A percentile compares a stretch with the other conserved stretches of the same genome.
Evolutionary conservation across 2,113 vertebrate genomes (phyloP).

Genomic region (Oryzias woworae): DNA sequence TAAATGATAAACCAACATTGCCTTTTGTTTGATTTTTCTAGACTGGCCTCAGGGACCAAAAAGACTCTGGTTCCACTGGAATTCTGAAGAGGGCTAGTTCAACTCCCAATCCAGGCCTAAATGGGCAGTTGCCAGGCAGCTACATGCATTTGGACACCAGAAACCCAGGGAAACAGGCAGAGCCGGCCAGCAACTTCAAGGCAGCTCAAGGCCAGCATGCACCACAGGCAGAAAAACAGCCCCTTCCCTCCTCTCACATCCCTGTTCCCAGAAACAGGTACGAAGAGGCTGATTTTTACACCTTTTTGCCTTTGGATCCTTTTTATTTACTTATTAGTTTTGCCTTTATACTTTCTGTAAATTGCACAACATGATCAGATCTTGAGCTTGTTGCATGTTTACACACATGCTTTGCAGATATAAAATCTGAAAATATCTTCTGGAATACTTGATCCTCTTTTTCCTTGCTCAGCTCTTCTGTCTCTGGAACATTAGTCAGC

Average conservation of each 20-base stretch:
- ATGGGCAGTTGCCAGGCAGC: conserved; percentile 66
- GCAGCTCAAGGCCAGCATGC: conserved; percentile 51
- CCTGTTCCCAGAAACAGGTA: conserved; percentile 81
- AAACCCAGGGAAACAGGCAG: conserved; percentile 64
- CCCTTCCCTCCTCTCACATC: conserved; percentile 73
- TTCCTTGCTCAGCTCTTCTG: neutral
- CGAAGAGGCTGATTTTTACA: conserved; percentile 2
- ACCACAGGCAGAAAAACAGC: conserved; percentile 52
- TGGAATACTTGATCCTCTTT: neutral
- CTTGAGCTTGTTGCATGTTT: too few species aligned
- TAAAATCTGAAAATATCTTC: too few species aligned
- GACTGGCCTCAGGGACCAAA: conserved; percentile 65
- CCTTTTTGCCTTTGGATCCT: neutral
- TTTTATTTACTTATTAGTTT: neutral
- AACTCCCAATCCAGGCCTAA: conserved; percentile 64
- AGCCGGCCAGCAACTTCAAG: conserved; percentile 55
- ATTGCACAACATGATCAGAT: neutral
- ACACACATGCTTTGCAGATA: too few species aligned
- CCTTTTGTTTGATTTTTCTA: conserved; percentile 36
- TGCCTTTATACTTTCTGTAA: neutral
- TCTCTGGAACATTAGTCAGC: neutral
- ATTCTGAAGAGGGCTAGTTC: conserved; percentile 74
- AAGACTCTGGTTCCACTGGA: conserved; percentile 51
- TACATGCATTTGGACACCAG: conserved; percentile 72
- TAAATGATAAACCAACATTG: conserved; percentile 2